Conservation (phyloP, 2,888 invertebrate genomes). For the Athalia circularis region DNA sequence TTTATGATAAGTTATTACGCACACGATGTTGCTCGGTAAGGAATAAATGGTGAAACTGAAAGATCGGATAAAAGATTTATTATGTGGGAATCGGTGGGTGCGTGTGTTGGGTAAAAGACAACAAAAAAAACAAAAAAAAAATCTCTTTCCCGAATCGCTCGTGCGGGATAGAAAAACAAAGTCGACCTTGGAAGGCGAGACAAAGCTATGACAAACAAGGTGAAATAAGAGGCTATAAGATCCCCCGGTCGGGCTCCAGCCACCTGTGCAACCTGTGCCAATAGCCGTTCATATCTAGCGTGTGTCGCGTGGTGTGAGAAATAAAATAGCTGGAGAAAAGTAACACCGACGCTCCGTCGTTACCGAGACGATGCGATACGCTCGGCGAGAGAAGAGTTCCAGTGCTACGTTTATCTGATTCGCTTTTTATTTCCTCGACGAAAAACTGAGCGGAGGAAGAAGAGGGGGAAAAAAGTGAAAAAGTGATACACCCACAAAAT, state of each 20-base stretch:
- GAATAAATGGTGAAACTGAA: neutral
- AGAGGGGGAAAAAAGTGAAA: neutral
- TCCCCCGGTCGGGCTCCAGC: conserved; percentile 5
- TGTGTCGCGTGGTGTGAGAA: too few relatives aligned
- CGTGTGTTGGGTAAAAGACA: neutral
- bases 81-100: neutral
- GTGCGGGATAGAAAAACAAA: neutral
- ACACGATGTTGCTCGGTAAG: too few relatives aligned
- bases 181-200: neutral
- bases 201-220: conserved; percentile 33
- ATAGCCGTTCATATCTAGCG: conserved; percentile 11
- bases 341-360: too few relatives aligned
- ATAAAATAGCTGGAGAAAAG: too few relatives aligned
- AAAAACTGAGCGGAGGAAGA: neutral
- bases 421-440: neutral
- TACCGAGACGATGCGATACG: too few relatives aligned
- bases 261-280: conserved; percentile 20
- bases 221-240: conserved; percentile 34
- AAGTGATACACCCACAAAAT: neutral
- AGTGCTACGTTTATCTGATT: too few relatives aligned
- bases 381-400: too few relatives aligned
- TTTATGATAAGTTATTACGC: too few relatives aligned
- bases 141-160: neutral
- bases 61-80: neutral
- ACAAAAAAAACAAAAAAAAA: neutral